phyloP scores from a whole-genome alignment of 2,113 vertebrate species.

The Psettodes erumei region DNA sequence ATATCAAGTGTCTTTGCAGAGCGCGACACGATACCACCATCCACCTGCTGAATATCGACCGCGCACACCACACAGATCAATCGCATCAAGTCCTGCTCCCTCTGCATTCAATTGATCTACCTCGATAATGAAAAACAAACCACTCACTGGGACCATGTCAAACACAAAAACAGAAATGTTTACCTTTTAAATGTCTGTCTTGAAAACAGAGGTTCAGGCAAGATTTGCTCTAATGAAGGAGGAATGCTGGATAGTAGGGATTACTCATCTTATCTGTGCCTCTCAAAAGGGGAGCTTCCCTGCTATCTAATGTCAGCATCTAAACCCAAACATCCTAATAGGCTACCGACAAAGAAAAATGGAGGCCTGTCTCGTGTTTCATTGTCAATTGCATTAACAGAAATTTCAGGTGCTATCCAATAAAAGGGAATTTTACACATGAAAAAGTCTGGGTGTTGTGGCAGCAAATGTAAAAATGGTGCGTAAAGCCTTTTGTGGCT shows the following conservation, averaged over 20 bases:
- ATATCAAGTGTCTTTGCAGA: conserved; percentile 59
- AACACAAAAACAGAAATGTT: conserved; percentile 47
- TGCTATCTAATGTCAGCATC: conserved; percentile 35
- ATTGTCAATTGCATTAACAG: background rate
- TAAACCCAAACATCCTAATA: conserved; percentile 11
- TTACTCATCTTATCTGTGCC: conserved; percentile 40
- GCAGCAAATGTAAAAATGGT: too few species aligned
- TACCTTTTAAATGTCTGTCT: conserved; percentile 45
- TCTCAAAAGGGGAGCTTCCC: conserved; percentile 28
- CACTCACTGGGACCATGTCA: conserved; percentile 27
- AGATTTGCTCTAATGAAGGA: conserved; percentile 45
- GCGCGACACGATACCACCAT: conserved; percentile 29
- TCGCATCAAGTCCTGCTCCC: conserved; percentile 44
- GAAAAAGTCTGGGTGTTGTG: background rate
- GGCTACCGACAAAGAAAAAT: background rate
- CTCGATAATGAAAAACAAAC: conserved; percentile 53
- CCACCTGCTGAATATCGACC: conserved; percentile 55
- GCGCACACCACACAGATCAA: conserved; percentile 47
- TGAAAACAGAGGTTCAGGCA: conserved; percentile 24
- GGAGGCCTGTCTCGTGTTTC: background rate
- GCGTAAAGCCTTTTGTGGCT: background rate
- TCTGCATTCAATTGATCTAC: conserved; percentile 46
- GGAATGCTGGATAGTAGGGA: conserved; percentile 6
- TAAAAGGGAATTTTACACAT: background rate
- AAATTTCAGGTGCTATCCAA: background rate